These are phyloP conservation scores for Podarcis raffonei DNA, from an alignment of 2,113 vertebrate genomes.

Conservation along the genomic window DNA sequence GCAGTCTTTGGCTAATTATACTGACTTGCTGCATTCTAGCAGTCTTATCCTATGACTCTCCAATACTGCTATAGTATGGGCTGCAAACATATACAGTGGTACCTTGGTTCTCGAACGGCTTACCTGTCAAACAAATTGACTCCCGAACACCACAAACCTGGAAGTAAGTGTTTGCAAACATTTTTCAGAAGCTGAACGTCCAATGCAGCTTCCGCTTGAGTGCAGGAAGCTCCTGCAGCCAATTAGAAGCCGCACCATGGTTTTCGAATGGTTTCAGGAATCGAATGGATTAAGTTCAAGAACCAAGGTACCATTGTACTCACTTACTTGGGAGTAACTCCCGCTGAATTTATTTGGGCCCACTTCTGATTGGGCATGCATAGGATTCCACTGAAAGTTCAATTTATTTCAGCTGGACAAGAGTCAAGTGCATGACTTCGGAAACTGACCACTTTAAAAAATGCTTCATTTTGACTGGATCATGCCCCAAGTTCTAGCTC, in stretches of 20 bases:
- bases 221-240: no score
- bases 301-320: not conserved
- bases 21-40: not conserved
- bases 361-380: not conserved
- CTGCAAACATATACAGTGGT: not conserved
- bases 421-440: not conserved
- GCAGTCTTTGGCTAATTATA: not conserved
- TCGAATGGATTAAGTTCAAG: no score
- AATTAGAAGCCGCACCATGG: no score
- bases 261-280: no score
- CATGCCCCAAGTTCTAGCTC: no score
- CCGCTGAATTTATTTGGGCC: not conserved
- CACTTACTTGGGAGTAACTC: not conserved
- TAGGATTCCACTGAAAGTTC: not conserved
- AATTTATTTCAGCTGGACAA: not conserved
- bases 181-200: no score
- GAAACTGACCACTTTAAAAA: not conserved
- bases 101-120: no score
- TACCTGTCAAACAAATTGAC: no score
- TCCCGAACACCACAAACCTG: no score
- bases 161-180: no score
- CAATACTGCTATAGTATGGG: not conserved
- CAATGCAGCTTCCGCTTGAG: no score
- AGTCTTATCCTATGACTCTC: not conserved
- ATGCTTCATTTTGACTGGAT: not conserved